Conservation (phyloP, 2,888 invertebrate genomes). For the Agrochola lota region DNA sequence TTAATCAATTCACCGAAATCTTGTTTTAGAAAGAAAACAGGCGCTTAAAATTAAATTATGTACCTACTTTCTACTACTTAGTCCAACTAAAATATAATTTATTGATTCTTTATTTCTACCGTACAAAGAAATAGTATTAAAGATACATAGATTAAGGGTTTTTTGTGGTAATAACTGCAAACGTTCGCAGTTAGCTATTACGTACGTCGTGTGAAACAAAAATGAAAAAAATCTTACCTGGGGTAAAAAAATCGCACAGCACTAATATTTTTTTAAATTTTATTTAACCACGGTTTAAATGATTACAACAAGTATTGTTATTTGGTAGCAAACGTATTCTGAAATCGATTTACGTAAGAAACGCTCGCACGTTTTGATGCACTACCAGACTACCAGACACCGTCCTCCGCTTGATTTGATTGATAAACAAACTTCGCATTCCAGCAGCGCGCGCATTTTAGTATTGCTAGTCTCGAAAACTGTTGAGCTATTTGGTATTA, state of each 20-base stretch:
- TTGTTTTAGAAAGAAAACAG: neutral
- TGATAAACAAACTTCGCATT: conserved; percentile 89
- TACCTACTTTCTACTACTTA: neutral
- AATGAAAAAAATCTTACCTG: conserved; percentile 57
- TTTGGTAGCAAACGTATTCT: conserved; percentile 46
- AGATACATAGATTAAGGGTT: neutral
- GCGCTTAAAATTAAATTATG: no score
- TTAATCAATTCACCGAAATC: neutral
- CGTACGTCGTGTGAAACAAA: conserved; percentile 6
- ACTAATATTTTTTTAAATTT: conserved; percentile 40
- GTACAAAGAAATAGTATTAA: neutral
- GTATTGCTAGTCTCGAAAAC: conserved; percentile 73
- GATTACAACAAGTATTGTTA: conserved; percentile 25
- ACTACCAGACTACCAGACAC: conserved; percentile 75
- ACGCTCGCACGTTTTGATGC: conserved; percentile 70
- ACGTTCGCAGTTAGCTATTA: neutral
- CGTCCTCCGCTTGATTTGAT: conserved; percentile 81
- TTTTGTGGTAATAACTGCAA: neutral
- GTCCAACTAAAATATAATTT: neutral
- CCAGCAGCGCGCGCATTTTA: conserved; percentile 86
- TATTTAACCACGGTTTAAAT: conserved; percentile 35
- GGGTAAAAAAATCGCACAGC: conserved; percentile 52
- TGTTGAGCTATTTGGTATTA: conserved; percentile 10
- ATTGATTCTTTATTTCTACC: neutral
- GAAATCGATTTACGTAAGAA: conserved; percentile 76